Conservation (phyloP, 2,113 vertebrate species). For the Corvus cornix region DNA sequence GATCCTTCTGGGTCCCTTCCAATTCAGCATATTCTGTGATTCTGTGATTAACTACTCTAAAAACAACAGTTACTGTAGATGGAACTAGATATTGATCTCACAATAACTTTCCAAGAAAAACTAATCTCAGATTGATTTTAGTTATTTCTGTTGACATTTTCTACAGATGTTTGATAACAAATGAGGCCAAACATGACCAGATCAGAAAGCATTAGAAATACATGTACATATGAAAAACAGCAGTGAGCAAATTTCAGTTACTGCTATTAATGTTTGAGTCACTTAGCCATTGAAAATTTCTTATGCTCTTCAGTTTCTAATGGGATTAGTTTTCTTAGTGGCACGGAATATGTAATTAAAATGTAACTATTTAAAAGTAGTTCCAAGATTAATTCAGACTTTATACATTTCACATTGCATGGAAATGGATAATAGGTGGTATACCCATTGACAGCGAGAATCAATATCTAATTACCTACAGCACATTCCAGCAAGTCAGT, state of each 20-base stretch:
- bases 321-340: neutral
- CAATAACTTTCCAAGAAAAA: neutral
- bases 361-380: constrained; percentile 56
- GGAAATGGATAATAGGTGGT: constrained; percentile 57
- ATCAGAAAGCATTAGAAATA: neutral
- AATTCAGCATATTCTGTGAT: neutral
- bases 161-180: neutral
- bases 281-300: neutral
- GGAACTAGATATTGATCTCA: neutral
- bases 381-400: constrained; percentile 74
- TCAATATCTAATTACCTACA: constrained; percentile 88
- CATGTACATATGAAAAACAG: neutral
- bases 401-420: constrained; percentile 53
- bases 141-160: neutral
- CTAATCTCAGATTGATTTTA: neutral
- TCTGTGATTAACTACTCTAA: neutral
- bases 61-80: neutral
- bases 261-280: neutral
- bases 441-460: constrained; percentile 77
- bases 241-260: neutral
- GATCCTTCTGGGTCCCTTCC: neutral
- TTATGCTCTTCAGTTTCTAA: neutral
- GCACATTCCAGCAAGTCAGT: constrained; percentile 63
- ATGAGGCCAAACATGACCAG: neutral
- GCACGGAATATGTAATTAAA: neutral